Percentiles rank a stretch among this genome's conserved stretches.
Evolutionary conservation across 2,888 invertebrate genomes (phyloP).

Genomic region (Cartodere bifasciata): DNA sequence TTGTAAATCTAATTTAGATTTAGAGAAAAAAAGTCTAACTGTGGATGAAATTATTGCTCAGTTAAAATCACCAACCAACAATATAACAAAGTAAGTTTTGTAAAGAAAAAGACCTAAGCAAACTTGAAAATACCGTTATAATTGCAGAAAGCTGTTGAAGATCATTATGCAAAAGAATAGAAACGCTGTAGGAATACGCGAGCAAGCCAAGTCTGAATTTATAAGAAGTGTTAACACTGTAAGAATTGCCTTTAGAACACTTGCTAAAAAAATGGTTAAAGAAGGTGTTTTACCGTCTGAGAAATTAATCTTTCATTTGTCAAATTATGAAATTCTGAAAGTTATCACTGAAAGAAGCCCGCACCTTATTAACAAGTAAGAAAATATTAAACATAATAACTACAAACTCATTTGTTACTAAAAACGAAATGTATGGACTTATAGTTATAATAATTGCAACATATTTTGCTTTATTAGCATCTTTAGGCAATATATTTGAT

Average conservation of each 20-base stretch:
- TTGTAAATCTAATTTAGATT: conserved; percentile 21
- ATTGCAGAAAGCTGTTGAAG: conserved; percentile 45
- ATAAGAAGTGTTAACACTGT: conserved; percentile 44
- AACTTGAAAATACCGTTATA: too few species aligned
- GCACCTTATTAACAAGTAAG: conserved; percentile 48
- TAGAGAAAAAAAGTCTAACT: conserved; percentile 20
- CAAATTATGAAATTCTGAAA: conserved; percentile 48
- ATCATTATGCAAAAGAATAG: conserved; percentile 49
- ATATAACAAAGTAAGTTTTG: conserved; percentile 37
- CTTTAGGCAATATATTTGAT: background rate
- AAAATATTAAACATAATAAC: conserved; percentile 8
- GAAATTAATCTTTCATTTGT: conserved; percentile 55
- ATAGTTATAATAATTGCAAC: too few species aligned
- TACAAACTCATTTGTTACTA: too few species aligned
- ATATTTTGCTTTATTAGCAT: too few species aligned
- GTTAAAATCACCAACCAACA: conserved; percentile 39
- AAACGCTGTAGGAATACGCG: conserved; percentile 48
- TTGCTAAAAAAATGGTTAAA: conserved; percentile 45
- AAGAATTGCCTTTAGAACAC: conserved; percentile 42
- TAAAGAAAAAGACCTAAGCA: too few species aligned
- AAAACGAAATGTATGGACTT: too few species aligned
- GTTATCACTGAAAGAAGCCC: conserved; percentile 42
- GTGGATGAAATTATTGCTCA: conserved; percentile 38
- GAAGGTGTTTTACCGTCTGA: conserved; percentile 51
- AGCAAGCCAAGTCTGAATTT: conserved; percentile 50